Evolutionary conservation across 2,113 vertebrate genomes (phyloP).

Genomic region (Hypomesus transpacificus): DNA sequence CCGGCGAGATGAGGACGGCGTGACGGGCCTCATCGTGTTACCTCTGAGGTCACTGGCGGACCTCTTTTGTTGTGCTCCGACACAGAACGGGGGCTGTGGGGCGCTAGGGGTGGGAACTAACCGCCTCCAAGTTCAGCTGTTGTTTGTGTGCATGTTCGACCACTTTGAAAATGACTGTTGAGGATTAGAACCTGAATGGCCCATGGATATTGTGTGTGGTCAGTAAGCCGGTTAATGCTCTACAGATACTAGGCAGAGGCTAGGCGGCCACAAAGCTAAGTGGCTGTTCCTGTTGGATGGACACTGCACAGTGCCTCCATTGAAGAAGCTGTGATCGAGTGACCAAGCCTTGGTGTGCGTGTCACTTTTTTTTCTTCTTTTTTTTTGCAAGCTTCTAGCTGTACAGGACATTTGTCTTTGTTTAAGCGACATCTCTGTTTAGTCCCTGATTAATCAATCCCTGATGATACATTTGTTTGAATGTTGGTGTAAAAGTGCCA

Average conservation of each 20-base stretch:
- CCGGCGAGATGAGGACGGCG: slow-evolving; percentile 22
- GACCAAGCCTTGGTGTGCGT: slow-evolving; percentile 4
- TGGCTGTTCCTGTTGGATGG: slow-evolving; percentile 35
- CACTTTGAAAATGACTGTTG: slow-evolving; percentile 35
- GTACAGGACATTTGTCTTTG: no score
- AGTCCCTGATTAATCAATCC: no score
- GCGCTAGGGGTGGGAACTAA: slow-evolving; percentile 11
- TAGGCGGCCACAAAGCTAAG: slow-evolving; percentile 39
- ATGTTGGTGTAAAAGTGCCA: no score
- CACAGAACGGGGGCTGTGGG: slow-evolving; percentile 32
- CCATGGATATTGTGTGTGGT: slow-evolving; percentile 29
- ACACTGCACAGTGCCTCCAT: slow-evolving; percentile 29
- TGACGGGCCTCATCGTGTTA: slow-evolving; percentile 49
- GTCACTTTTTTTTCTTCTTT: not conserved
- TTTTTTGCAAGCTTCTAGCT: not conserved
- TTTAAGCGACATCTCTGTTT: no score
- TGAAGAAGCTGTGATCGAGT: slow-evolving; percentile 27
- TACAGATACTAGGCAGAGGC: slow-evolving; percentile 29
- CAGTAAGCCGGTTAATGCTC: slow-evolving; percentile 39
- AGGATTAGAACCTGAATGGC: slow-evolving; percentile 29
- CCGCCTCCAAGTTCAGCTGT: slow-evolving; percentile 21
- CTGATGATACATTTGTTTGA: no score
- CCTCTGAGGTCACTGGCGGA: slow-evolving; percentile 43
- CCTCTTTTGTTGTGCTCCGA: slow-evolving; percentile 41
- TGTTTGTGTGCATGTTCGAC: slow-evolving; percentile 29